These are phyloP conservation scores for Probaryconus sp. DNA, from an alignment of 1,140 invertebrate species.

Conservation along the genomic window DNA sequence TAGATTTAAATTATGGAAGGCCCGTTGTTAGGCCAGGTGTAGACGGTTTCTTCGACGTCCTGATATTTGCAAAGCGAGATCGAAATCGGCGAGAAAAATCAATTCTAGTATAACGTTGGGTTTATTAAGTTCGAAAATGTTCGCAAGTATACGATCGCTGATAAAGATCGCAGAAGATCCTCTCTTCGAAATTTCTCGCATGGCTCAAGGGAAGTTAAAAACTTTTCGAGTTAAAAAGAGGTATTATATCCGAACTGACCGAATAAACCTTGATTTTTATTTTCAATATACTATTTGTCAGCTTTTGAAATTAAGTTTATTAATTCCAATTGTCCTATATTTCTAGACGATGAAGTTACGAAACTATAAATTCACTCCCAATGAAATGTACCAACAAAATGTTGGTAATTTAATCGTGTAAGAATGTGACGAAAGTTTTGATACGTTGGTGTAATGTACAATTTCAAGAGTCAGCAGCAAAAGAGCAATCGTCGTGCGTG, in stretches of 20 bases:
- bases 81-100: constrained; percentile 38
- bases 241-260: too few relatives aligned
- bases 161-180: constrained; percentile 6
- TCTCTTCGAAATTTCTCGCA: constrained; percentile 21
- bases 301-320: too few relatives aligned
- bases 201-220: constrained; percentile 10
- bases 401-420: too few relatives aligned
- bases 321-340: too few relatives aligned
- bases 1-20: constrained; percentile 42
- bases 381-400: too few relatives aligned
- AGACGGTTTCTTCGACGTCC: too few relatives aligned
- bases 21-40: constrained; percentile 36
- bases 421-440: constrained; percentile 53
- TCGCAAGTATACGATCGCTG: constrained; percentile 15
- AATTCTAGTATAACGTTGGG: constrained; percentile 39
- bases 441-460: constrained; percentile 37
- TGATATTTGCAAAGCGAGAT: too few relatives aligned
- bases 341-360: too few relatives aligned
- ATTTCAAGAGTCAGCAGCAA: constrained; percentile 38
- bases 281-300: background rate
- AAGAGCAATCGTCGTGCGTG: constrained; percentile 51
- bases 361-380: too few relatives aligned
- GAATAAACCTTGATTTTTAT: too few relatives aligned
- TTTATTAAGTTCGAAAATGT: too few relatives aligned
- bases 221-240: too few relatives aligned